Evolutionary conservation across 30 jellyfish, hydroid and myxozoan genomes (phyloP).

Genomic region (Hydra vulgaris): DNA sequence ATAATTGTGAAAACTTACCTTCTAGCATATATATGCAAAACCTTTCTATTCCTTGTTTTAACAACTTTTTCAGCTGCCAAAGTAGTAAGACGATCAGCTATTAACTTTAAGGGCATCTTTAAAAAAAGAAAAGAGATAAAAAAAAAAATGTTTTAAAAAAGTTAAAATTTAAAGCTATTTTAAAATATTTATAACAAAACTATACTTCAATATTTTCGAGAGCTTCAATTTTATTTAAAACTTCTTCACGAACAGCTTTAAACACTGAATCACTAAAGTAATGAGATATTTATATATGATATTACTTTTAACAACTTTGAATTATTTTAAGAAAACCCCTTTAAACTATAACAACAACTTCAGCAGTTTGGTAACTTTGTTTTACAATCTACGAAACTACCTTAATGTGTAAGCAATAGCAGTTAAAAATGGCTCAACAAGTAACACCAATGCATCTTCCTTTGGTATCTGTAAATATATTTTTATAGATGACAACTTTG

Average conservation of each 20-base stretch:
- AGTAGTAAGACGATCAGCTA: conserved; percentile 2
- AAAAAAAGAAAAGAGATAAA: background rate
- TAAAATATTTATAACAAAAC: background rate
- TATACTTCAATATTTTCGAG: too few species aligned
- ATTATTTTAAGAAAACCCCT: too few species aligned
- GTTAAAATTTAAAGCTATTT: background rate
- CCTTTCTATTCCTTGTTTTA: background rate
- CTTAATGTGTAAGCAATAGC: background rate
- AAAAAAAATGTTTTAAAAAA: background rate
- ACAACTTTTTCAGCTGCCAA: conserved; percentile 4
- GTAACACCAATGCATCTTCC: background rate
- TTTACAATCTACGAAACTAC: background rate
- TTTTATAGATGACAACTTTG: background rate
- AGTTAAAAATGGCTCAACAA: conserved; percentile 11
- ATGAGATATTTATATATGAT: too few species aligned
- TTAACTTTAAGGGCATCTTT: background rate
- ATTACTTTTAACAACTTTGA: too few species aligned
- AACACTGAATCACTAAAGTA: conserved; percentile 16
- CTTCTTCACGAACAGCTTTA: conserved; percentile 10
- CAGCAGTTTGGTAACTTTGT: too few species aligned
- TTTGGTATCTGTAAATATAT: background rate
- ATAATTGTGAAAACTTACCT: too few species aligned
- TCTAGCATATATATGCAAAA: background rate
- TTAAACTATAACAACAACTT: too few species aligned
- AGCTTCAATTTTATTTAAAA: background rate